phyloP scores from a whole-genome alignment of 2,113 vertebrate genomes.

The Sitta europaea region DNA sequence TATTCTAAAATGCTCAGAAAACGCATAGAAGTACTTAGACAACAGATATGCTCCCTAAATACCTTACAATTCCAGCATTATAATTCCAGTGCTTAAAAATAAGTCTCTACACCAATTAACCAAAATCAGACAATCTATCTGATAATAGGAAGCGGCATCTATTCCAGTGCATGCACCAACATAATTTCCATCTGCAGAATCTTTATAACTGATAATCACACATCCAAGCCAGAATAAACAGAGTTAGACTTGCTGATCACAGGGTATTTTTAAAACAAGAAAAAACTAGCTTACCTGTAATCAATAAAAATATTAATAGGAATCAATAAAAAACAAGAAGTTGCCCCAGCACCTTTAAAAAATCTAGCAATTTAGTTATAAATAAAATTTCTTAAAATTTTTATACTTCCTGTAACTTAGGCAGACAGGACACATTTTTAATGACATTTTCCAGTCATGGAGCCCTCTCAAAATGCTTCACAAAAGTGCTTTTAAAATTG shows the following conservation, averaged over 20 bases:
- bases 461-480: not conserved
- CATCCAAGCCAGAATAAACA: not conserved
- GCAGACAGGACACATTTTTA: not conserved
- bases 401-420: not conserved
- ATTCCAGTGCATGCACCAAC: not conserved
- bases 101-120: not conserved
- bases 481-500: not conserved
- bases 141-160: not conserved
- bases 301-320: not conserved
- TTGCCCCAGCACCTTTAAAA: not conserved
- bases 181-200: not conserved
- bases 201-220: not conserved
- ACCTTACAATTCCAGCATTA: not conserved
- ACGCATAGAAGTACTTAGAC: rapidly evolving
- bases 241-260: not conserved
- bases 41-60: not conserved
- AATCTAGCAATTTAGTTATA: not conserved
- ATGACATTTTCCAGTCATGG: rapidly evolving
- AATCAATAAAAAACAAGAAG: not conserved
- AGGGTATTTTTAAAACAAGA: not conserved
- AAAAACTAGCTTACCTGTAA: not conserved
- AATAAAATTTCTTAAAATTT: not conserved
- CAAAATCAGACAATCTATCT: not conserved
- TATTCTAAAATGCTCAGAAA: not conserved
- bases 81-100: not conserved